Evolutionary conservation across 2,797 vertebrate species (phyloP).

Genomic region (Acropternis orthonyx): DNA sequence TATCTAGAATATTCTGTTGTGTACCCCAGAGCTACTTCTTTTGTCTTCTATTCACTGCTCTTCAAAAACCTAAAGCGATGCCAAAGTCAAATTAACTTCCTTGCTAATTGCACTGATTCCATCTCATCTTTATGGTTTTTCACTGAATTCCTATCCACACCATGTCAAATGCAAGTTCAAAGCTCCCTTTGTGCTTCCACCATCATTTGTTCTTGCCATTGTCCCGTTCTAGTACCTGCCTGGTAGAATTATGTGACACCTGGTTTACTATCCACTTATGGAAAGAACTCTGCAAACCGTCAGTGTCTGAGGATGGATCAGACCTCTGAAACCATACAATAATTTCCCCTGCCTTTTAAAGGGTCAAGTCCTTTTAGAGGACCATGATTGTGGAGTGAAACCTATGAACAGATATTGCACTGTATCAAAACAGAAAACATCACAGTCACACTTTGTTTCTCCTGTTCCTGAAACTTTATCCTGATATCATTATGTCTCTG

Average conservation of each 20-base stretch:
- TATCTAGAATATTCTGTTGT: background rate
- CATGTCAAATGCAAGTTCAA: background rate
- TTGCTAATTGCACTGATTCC: background rate
- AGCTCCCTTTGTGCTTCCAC: background rate
- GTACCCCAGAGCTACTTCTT: background rate
- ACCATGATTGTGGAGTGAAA: background rate
- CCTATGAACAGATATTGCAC: background rate
- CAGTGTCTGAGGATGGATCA: background rate
- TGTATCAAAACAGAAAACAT: background rate
- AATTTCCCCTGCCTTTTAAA: background rate
- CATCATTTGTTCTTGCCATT: background rate
- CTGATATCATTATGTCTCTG: background rate
- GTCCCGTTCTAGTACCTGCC: background rate
- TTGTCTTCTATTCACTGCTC: background rate
- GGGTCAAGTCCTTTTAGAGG: background rate
- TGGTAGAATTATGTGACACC: fast-evolving
- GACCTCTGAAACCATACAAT: background rate
- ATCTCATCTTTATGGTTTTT: background rate
- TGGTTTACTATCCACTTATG: background rate
- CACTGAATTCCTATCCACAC: background rate
- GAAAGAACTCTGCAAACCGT: background rate
- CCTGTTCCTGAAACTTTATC: background rate
- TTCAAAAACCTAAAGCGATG: background rate
- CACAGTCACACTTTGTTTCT: background rate
- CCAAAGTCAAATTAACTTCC: background rate